These are phyloP conservation scores for Nebria salina DNA, from an alignment of 2,888 invertebrate genomes.

Conservation along the genomic window DNA sequence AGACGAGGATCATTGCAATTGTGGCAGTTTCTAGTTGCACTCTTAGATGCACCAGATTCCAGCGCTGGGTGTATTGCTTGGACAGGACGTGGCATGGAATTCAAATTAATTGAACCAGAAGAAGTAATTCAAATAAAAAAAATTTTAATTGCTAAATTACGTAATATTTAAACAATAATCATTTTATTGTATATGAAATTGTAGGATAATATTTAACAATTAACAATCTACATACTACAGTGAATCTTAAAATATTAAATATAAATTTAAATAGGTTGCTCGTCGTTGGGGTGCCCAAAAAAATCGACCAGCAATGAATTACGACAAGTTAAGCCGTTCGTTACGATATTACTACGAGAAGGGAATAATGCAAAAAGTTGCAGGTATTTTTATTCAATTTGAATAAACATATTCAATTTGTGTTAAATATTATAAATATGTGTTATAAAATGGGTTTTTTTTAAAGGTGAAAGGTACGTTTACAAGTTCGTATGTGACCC, in stretches of 20 bases:
- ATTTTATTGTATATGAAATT: no score
- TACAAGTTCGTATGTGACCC: slow-evolving; percentile 98
- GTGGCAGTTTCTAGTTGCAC: slow-evolving; percentile 93
- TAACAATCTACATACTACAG: no score
- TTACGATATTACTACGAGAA: slow-evolving; percentile 97
- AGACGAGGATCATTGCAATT: slow-evolving; percentile 88
- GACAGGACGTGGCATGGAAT: slow-evolving; percentile 95
- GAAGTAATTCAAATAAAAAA: slow-evolving; percentile 68
- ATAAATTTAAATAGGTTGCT: slow-evolving; percentile 75
- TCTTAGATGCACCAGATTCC: slow-evolving; percentile 73
- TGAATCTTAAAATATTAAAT: background rate
- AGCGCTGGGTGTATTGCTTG: slow-evolving; percentile 89
- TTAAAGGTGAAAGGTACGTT: slow-evolving; percentile 90
- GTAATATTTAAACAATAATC: background rate
- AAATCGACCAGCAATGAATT: slow-evolving; percentile 97
- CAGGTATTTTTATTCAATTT: slow-evolving; percentile 66
- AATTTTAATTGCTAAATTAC: background rate
- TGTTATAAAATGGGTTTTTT: background rate
- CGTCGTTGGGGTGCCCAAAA: slow-evolving; percentile 96
- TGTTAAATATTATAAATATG: background rate
- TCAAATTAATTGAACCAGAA: slow-evolving; percentile 95
- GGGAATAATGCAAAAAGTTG: slow-evolving; percentile 98
- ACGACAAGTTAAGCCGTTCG: slow-evolving; percentile 93
- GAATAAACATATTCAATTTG: no score
- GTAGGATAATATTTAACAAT: no score